Evolutionary conservation across 2,113 vertebrate genomes (phyloP), one percentile per base, ranked within the genome.

Genomic region (Alectura lathami): DNA sequence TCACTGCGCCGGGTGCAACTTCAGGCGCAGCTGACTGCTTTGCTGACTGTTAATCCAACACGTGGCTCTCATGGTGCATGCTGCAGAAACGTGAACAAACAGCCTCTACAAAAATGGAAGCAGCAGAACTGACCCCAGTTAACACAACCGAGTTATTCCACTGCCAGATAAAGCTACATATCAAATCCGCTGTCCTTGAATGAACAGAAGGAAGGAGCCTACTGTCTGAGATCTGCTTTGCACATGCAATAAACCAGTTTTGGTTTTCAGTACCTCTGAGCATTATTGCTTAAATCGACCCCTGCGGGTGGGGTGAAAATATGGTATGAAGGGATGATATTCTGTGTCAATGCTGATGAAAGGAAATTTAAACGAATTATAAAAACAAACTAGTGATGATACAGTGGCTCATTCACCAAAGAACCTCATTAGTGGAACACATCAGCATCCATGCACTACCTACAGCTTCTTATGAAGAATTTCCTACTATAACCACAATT

Each of bases 401-500:
- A 98, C 86, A 98, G 98, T 98, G 98, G 98, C 94, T 98, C 99
- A 99, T 99, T 99, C 98, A 97, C 97, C 97, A 98, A 98, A 98
- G 98, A 98, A 98, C 98, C 97, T 98, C 98, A 98, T 99, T 98
- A 99, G 98, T 98, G 98, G 98, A 97, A 98, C 96, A 97, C 97
- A 91, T 91, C 96, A 98, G 97, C 98, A 98, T 97, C 98, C 99
- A 99, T 99, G 99, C 99, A 99, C 98, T 98, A 98, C 98, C 98
- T 98, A 97, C 83, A 95, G 97, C 97, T 98, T 96, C 97, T 97
- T 94, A 97, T 81, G 88, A 96, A 84, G 97, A 69, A 86, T 88
- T 83, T 97, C 97, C 95, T 94, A 96, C 97, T 91, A 93, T 91
- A 94, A 97, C 97, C 97, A 98, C 73, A 36, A 95, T 94, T 73